These are phyloP conservation scores for Selene dorsalis DNA, from an alignment of 2,797 vertebrate genomes.

Conservation along the genomic window DNA sequence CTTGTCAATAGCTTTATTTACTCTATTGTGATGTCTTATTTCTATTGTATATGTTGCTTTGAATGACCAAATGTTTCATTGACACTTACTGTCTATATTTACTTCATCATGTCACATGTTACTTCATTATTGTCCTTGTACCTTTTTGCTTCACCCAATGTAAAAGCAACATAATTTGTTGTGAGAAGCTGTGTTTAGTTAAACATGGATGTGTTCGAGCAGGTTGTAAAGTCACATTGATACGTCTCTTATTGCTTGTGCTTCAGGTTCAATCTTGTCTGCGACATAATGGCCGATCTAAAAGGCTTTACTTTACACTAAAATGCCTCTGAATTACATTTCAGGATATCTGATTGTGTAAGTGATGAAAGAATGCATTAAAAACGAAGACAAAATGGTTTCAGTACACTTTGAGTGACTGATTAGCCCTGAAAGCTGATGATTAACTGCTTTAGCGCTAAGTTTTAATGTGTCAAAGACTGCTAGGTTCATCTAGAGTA, in stretches of 20 bases:
- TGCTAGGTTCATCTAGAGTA: slow-evolving; percentile 33
- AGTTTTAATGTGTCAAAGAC: neutral
- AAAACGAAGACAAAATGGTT: slow-evolving; percentile 60
- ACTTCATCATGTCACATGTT: slow-evolving; percentile 38
- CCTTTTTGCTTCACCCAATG: slow-evolving; percentile 44
- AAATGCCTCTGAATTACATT: slow-evolving; percentile 62
- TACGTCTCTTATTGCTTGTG: slow-evolving; percentile 55
- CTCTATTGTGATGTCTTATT: slow-evolving; percentile 51
- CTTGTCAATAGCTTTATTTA: slow-evolving; percentile 56
- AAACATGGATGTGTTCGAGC: slow-evolving; percentile 53
- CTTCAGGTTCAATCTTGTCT: slow-evolving; percentile 53
- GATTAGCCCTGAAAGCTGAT: slow-evolving; percentile 1
- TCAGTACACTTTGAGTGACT: slow-evolving; percentile 39
- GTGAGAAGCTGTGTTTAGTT: slow-evolving; percentile 44
- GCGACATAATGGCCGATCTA: slow-evolving; percentile 34
- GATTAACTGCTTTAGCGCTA: slow-evolving; percentile 17
- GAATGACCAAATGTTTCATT: slow-evolving; percentile 66
- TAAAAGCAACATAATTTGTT: slow-evolving; percentile 33
- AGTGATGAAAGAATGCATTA: slow-evolving; percentile 76
- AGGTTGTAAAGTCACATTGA: slow-evolving; percentile 48
- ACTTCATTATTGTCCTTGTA: slow-evolving; percentile 47
- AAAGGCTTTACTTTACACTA: slow-evolving; percentile 70
- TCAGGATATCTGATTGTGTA: slow-evolving; percentile 59
- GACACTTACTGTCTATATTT: slow-evolving; percentile 47
- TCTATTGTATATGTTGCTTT: slow-evolving; percentile 63